These are phyloP conservation scores for Actinernus sp. DNA, from an alignment of 92 coral and sea anemone species.

Conservation along the genomic window DNA sequence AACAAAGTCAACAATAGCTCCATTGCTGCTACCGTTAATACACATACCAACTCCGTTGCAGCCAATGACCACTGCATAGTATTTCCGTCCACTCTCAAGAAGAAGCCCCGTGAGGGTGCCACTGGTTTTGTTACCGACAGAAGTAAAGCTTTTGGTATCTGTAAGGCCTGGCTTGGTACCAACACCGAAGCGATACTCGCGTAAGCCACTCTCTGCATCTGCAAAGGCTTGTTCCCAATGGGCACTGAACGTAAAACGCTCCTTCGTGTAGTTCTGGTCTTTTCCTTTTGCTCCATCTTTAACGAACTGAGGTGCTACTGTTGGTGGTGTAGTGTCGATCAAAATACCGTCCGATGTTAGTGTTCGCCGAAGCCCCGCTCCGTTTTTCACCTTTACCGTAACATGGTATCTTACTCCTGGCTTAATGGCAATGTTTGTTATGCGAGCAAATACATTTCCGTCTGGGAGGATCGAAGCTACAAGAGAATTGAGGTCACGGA, in stretches of 20 bases:
- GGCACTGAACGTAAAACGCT: conserved; percentile 78
- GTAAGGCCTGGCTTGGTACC: conserved; percentile 80
- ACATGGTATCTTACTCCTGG: conserved; percentile 86
- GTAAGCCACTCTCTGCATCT: conserved; percentile 90
- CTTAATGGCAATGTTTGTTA: conserved; percentile 45
- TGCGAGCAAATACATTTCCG: conserved; percentile 53
- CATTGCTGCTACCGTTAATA: conserved; percentile 92
- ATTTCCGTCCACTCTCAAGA: conserved; percentile 82
- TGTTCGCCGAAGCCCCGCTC: conserved; percentile 66
- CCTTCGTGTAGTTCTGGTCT: conserved; percentile 78
- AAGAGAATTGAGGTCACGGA: conserved; percentile 25
- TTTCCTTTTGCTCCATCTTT: conserved; percentile 80
- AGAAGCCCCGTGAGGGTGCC: conserved; percentile 61
- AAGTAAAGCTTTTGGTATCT: conserved; percentile 50
- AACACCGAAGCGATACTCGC: conserved; percentile 84
- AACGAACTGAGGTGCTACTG: conserved; percentile 77
- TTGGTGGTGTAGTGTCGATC: conserved; percentile 84
- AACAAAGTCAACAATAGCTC: conserved; percentile 85
- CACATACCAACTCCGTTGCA: conserved; percentile 97
- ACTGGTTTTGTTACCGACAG: conserved; percentile 67
- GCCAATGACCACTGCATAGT: conserved; percentile 82
- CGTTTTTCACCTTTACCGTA: conserved; percentile 88
- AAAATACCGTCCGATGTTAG: conserved; percentile 89
- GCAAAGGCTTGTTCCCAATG: conserved; percentile 97
- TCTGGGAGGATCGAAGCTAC: conserved; percentile 20